phyloP scores from a whole-genome alignment of 2,888 invertebrate genomes.

The Drosophila dives region DNA sequence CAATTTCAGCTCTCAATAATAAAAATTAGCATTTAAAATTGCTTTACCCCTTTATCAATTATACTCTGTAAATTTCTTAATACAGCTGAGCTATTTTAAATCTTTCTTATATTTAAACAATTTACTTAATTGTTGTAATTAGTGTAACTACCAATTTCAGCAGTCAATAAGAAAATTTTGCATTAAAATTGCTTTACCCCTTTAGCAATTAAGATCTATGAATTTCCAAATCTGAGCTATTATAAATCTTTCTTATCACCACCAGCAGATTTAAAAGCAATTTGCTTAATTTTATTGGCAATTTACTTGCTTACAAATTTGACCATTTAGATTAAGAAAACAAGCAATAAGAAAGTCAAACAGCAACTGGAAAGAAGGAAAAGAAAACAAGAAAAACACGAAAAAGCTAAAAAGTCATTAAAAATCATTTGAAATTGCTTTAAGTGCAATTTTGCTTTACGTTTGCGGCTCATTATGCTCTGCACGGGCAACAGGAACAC shows the following conservation, averaged over 20 bases:
- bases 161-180: background rate
- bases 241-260: background rate
- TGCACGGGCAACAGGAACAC: constrained; percentile 41
- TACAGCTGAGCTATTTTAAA: too few species aligned
- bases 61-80: too few species aligned
- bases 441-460: constrained; percentile 66
- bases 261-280: background rate
- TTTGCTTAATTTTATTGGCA: constrained; percentile 20
- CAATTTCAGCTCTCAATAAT: too few species aligned
- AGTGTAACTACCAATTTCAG: background rate
- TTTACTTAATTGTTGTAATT: too few species aligned
- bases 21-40: too few species aligned
- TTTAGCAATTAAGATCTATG: background rate
- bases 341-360: constrained; percentile 8
- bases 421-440: constrained; percentile 71
- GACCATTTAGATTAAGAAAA: constrained; percentile 18
- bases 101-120: too few species aligned
- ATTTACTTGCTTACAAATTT: constrained; percentile 28
- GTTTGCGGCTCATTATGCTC: constrained; percentile 63
- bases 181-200: too few species aligned
- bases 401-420: constrained; percentile 64
- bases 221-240: background rate
- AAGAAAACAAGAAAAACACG: constrained; percentile 13
- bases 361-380: constrained; percentile 16
- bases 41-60: too few species aligned